Percentiles rank a stretch among this genome's conserved stretches.
phyloP scores from a whole-genome alignment of 2,888 invertebrate species.

The Pantelozetes paolii region DNA sequence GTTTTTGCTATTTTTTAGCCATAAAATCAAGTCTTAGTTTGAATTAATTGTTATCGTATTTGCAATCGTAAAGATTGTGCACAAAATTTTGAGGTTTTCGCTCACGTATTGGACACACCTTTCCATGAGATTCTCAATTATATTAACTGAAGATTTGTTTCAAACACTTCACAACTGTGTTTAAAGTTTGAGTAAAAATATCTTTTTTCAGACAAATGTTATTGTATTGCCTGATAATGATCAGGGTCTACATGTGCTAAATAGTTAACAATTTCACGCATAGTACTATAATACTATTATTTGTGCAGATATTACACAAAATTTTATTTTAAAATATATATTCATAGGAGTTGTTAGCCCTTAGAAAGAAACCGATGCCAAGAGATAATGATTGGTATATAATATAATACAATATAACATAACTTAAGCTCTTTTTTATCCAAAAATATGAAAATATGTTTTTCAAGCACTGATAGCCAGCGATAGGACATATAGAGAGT shows the following conservation, averaged over 20 bases:
- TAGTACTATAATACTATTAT: background rate
- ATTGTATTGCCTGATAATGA: background rate
- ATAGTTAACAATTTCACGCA: conserved; percentile 17
- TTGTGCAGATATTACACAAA: background rate
- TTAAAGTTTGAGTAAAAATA: background rate
- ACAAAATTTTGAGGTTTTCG: background rate
- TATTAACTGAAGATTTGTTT: background rate
- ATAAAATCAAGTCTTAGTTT: conserved; percentile 12
- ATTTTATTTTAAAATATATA: background rate
- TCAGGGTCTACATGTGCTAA: background rate
- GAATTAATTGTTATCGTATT: conserved; percentile 19
- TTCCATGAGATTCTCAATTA: conserved; percentile 3
- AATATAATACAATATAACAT: no score
- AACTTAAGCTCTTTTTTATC: no score
- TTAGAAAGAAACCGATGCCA: background rate
- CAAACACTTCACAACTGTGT: background rate
- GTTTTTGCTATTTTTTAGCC: background rate
- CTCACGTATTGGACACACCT: conserved; percentile 31
- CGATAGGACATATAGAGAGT: no score
- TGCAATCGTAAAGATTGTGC: background rate
- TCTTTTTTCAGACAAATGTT: background rate
- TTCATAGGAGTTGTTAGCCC: background rate
- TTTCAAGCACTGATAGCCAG: no score
- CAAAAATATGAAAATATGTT: no score
- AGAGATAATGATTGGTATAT: background rate